These are phyloP conservation scores for Drosophila peninsularis DNA, from an alignment of 2,888 invertebrate species.

Conservation along the genomic window DNA sequence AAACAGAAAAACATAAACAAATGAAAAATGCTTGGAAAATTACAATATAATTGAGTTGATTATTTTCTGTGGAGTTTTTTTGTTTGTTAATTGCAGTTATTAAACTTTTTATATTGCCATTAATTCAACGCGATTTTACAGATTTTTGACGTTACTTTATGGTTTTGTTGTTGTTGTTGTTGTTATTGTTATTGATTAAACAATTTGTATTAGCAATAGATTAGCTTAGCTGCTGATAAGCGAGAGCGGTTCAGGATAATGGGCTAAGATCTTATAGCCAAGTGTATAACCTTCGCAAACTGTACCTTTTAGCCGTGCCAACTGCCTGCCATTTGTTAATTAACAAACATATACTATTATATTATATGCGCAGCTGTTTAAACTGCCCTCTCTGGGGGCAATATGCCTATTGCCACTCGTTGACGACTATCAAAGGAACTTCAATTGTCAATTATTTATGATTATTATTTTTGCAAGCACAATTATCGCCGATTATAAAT, in stretches of 20 bases:
- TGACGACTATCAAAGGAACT: background rate
- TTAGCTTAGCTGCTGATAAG: background rate
- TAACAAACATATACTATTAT: background rate
- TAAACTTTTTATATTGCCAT: constrained; percentile 44
- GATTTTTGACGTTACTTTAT: constrained; percentile 5
- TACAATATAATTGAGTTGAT: constrained; percentile 59
- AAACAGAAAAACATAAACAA: constrained; percentile 1
- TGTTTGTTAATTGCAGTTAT: constrained; percentile 50
- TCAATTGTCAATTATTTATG: constrained; percentile 2
- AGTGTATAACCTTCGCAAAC: background rate
- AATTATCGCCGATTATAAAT: constrained; percentile 3
- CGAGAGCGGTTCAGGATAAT: background rate
- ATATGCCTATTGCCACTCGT: too few species aligned
- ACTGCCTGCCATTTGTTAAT: background rate
- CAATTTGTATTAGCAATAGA: constrained; percentile 1
- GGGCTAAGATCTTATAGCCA: background rate
- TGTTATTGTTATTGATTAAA: constrained; percentile 17
- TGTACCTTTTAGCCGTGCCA: background rate
- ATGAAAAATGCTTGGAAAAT: constrained; percentile 42
- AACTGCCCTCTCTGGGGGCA: background rate
- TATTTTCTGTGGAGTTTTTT: constrained; percentile 23
- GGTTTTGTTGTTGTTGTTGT: background rate
- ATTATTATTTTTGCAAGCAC: too few species aligned
- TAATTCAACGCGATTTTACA: background rate
- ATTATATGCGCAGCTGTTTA: background rate